A percentile compares a stretch with the other conserved stretches of the same genome.
Conservation (phyloP, 2,113 vertebrate species). For the Microcebus tavaratra region DNA sequence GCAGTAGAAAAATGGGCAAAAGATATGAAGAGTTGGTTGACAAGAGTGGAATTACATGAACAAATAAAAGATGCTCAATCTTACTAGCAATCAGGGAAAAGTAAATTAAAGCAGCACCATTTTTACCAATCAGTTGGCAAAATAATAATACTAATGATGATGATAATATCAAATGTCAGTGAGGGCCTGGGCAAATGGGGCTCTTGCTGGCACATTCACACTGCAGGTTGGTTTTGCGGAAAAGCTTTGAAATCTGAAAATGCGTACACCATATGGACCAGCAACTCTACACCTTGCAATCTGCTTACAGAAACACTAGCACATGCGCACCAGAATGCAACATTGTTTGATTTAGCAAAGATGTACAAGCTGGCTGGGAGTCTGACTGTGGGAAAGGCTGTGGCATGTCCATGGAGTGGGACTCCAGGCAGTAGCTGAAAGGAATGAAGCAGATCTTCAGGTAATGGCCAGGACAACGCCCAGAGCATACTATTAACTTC, state of each 20-base stretch:
- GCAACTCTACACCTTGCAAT: not conserved
- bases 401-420: not conserved
- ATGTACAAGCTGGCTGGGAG: not conserved
- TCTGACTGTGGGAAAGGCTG: not conserved
- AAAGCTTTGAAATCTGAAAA: not conserved
- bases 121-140: not conserved
- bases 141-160: not conserved
- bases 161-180: not conserved
- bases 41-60: not conserved
- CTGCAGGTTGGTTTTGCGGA: not conserved
- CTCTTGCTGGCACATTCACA: not conserved
- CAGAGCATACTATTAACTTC: not conserved
- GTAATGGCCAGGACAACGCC: not conserved
- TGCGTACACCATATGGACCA: not conserved
- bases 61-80: not conserved
- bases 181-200: not conserved
- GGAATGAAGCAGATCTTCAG: not conserved
- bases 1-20: not conserved
- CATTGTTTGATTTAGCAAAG: not conserved
- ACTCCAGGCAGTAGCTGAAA: not conserved
- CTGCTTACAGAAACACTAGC: not conserved
- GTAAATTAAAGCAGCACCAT: not conserved
- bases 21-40: not conserved
- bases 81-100: not conserved
- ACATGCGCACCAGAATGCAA: too few relatives aligned